A percentile compares a stretch with the other conserved stretches of the same genome.
phyloP scores from a whole-genome alignment of 2,888 invertebrate species.

The Pollenia griseotomentosa region DNA sequence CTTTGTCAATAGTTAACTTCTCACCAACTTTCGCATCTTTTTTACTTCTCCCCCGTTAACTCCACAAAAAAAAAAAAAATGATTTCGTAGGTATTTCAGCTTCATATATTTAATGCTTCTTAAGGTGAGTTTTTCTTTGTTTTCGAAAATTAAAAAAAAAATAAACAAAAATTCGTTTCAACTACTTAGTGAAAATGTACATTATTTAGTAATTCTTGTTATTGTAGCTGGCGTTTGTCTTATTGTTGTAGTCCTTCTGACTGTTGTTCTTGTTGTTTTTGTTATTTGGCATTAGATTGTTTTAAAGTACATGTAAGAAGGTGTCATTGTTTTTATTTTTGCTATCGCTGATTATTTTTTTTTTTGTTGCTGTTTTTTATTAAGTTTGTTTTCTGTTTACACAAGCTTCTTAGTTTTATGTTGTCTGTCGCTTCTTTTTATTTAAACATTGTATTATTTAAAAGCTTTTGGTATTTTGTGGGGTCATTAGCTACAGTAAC shows the following conservation, averaged over 20 bases:
- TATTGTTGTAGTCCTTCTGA: conserved; percentile 1
- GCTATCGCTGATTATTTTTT: neutral
- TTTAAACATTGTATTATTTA: conserved; percentile 63
- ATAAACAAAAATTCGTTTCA: conserved; percentile 27
- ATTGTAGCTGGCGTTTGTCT: neutral
- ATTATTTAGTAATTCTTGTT: neutral
- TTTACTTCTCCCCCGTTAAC: too few relatives aligned
- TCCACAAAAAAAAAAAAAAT: conserved; percentile 12
- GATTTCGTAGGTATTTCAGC: conserved; percentile 29
- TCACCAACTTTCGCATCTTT: too few relatives aligned
- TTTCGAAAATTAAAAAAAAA: neutral
- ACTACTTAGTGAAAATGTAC: conserved; percentile 33
- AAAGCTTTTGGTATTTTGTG: conserved; percentile 72
- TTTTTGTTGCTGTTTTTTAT: conserved; percentile 34
- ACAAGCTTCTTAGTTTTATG: conserved; percentile 9
- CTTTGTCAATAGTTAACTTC: too few relatives aligned
- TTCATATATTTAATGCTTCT: conserved; percentile 59
- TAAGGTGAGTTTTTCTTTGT: conserved; percentile 43
- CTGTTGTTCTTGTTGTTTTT: conserved; percentile 27
- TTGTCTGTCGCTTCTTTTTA: conserved; percentile 5
- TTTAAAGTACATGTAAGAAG: conserved; percentile 63
- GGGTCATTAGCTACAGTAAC: conserved; percentile 65
- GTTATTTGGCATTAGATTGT: conserved; percentile 51
- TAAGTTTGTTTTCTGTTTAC: conserved; percentile 38
- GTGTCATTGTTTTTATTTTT: conserved; percentile 55